phyloP scores from a whole-genome alignment of 1,140 invertebrate species.

The Drosophila grimshawi region DNA sequence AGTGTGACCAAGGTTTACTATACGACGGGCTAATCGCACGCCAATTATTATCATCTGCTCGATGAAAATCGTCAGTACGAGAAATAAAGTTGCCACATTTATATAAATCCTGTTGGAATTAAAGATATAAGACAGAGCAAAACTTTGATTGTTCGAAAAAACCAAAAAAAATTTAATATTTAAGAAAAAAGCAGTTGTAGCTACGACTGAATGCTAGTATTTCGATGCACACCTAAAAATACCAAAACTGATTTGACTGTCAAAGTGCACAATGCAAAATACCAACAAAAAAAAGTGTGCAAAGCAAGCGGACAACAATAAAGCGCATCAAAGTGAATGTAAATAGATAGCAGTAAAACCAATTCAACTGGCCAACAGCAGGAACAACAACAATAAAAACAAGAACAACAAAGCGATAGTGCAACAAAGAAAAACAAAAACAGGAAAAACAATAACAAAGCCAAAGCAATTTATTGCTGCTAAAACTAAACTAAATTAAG shows the following conservation, averaged over 20 bases:
- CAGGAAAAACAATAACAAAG: neutral
- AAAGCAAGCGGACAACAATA: constrained; percentile 14
- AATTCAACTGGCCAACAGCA: neutral
- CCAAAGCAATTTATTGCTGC: neutral
- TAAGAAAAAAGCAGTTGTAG: neutral
- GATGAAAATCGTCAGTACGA: neutral
- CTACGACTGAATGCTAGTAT: neutral
- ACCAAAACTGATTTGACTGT: constrained; percentile 9
- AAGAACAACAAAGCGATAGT: neutral
- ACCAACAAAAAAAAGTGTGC: constrained; percentile 21
- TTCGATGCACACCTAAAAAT: neutral
- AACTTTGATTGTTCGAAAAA: neutral
- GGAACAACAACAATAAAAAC: neutral
- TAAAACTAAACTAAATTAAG: neutral
- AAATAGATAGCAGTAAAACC: constrained; percentile 32
- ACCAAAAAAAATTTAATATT: neutral
- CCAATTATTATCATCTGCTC: neutral
- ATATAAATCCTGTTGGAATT: neutral
- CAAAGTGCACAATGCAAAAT: constrained; percentile 14
- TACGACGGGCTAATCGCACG: neutral
- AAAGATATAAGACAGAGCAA: neutral
- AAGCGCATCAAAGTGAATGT: constrained; percentile 28
- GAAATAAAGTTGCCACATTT: neutral
- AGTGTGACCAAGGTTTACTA: constrained; percentile 27
- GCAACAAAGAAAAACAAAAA: neutral